Percentiles rank a stretch among this genome's conserved stretches.
These are phyloP conservation scores for Myiothlypis coronata DNA, from an alignment of 2,797 vertebrate species.

Conservation along the genomic window DNA sequence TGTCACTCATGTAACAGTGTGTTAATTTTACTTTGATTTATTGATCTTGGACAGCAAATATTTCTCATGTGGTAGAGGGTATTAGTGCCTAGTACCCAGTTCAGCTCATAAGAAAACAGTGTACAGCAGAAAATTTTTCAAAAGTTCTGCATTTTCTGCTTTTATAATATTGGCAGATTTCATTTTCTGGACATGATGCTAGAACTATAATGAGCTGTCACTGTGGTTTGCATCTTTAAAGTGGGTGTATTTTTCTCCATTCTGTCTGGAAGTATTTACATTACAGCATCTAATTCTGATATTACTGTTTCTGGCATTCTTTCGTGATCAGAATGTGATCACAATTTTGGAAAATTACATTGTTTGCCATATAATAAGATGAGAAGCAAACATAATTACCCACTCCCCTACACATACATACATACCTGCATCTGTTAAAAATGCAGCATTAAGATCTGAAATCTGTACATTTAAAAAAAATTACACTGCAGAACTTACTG, in stretches of 20 bases:
- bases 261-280: not conserved
- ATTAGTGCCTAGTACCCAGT: not conserved
- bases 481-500: not conserved
- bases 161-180: not conserved
- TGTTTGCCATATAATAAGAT: not conserved
- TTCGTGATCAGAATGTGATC: not conserved
- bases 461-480: not conserved
- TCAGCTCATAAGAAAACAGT: not conserved
- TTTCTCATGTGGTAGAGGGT: not conserved
- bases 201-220: not conserved
- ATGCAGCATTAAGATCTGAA: not conserved
- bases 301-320: not conserved
- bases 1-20: not conserved
- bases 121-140: not conserved
- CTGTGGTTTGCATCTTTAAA: not conserved
- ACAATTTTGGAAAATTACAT: not conserved
- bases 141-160: not conserved
- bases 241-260: not conserved
- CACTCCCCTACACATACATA: not conserved
- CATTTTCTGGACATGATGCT: not conserved
- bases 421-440: not conserved
- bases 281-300: not conserved
- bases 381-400: not conserved
- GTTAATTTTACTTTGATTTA: not conserved
- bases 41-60: not conserved